These are phyloP conservation scores for Oncorhynchus nerka DNA, from an alignment of 2,113 vertebrate species.

Conservation along the genomic window DNA sequence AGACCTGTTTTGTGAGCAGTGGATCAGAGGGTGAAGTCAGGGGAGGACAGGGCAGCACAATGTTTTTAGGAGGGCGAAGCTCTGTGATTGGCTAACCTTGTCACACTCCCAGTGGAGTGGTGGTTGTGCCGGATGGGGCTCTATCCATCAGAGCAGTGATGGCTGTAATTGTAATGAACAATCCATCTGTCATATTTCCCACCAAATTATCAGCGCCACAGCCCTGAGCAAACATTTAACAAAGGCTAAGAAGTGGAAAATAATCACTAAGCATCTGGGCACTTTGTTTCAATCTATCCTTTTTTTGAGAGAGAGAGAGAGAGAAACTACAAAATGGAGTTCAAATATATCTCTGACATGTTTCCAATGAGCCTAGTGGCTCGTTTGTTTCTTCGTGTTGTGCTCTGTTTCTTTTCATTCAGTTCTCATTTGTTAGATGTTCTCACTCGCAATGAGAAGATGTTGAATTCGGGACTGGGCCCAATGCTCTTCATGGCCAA, in stretches of 20 bases:
- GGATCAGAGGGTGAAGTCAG: slow-evolving; percentile 13
- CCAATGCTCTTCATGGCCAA: slow-evolving; percentile 55
- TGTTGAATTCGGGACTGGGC: slow-evolving; percentile 16
- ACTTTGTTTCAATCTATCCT: slow-evolving; percentile 64
- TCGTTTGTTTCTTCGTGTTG: slow-evolving; percentile 28
- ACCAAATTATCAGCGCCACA: slow-evolving; percentile 60
- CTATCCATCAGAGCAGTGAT: slow-evolving; percentile 56
- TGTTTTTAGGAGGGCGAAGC: slow-evolving; percentile 25
- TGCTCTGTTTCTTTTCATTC: slow-evolving; percentile 47
- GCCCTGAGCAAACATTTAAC: slow-evolving; percentile 66
- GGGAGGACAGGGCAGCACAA: slow-evolving; percentile 13
- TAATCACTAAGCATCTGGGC: slow-evolving; percentile 62
- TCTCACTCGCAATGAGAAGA: slow-evolving; percentile 32
- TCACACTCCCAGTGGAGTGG: slow-evolving; percentile 46
- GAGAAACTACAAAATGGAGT: slow-evolving; percentile 5
- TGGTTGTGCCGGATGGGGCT: slow-evolving; percentile 21
- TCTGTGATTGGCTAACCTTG: slow-evolving; percentile 50
- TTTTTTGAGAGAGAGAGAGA: background rate
- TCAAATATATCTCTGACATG: slow-evolving; percentile 56
- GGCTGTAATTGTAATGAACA: slow-evolving; percentile 65
- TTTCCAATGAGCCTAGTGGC: slow-evolving; percentile 43
- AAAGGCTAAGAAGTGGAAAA: slow-evolving; percentile 70
- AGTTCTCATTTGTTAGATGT: slow-evolving; percentile 57
- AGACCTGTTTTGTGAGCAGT: slow-evolving; percentile 26
- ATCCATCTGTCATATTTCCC: slow-evolving; percentile 71